Evolutionary conservation across 2,888 invertebrate genomes (phyloP).

Genomic region (Polydrusus cervinus): DNA sequence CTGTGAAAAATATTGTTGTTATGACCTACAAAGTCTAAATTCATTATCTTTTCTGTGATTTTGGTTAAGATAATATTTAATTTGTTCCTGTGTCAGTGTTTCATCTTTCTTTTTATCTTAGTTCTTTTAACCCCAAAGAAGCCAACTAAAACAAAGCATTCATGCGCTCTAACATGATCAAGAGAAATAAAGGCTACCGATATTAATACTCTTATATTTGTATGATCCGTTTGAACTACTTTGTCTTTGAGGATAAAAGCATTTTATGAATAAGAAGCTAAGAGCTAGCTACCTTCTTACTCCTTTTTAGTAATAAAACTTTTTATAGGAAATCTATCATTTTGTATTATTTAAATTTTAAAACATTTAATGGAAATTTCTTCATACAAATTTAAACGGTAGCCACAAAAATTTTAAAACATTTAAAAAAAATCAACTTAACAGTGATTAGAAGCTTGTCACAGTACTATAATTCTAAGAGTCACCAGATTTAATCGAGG

Average conservation of each 20-base stretch:
- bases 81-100: conserved; percentile 34
- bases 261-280: conserved; percentile 9
- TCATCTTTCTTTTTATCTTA: conserved; percentile 36
- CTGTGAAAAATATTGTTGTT: conserved; percentile 34
- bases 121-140: conserved; percentile 32
- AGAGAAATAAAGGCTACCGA: conserved; percentile 25
- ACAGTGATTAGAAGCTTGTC: too few relatives aligned
- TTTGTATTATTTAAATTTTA: too few relatives aligned
- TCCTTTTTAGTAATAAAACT: conserved; percentile 54
- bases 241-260: conserved; percentile 40
- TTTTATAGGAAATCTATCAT: too few relatives aligned
- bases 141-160: conserved; percentile 15
- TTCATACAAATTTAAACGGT: too few relatives aligned
- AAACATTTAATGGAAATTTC: too few relatives aligned
- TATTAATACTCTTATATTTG: conserved; percentile 36
- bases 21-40: conserved; percentile 43
- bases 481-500: too few relatives aligned
- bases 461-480: too few relatives aligned
- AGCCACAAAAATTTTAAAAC: too few relatives aligned
- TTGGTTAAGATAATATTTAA: conserved; percentile 46
- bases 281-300: conserved; percentile 18
- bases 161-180: conserved; percentile 35
- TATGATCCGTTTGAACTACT: conserved; percentile 13
- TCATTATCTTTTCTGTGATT: conserved; percentile 32
- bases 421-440: too few relatives aligned